Evolutionary conservation across 2,797 vertebrate species (phyloP).

Genomic region (Glossophaga mutica): DNA sequence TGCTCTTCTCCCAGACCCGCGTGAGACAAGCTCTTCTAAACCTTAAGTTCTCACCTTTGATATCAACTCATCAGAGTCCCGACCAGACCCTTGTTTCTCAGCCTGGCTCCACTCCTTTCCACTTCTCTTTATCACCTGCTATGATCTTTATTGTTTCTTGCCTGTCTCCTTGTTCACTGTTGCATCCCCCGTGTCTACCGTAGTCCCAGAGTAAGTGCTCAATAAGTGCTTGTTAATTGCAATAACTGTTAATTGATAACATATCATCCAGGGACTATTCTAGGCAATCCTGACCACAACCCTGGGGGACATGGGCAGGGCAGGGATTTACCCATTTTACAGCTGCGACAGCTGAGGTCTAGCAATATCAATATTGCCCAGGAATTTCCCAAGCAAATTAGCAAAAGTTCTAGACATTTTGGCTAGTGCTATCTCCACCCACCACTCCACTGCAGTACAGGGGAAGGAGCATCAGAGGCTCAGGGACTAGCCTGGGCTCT

Average conservation of each 20-base stretch:
- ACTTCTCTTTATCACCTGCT: background rate
- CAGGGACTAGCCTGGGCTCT: background rate
- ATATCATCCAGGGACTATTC: background rate
- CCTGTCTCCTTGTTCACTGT: background rate
- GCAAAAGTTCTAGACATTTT: background rate
- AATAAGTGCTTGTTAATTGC: background rate
- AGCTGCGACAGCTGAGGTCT: background rate
- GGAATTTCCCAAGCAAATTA: background rate
- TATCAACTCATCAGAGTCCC: background rate
- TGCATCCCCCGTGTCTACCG: too few relatives aligned
- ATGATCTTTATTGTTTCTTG: background rate
- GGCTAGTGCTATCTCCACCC: background rate
- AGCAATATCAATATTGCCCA: background rate
- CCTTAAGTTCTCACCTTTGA: background rate
- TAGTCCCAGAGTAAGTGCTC: background rate
- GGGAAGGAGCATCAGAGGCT: background rate
- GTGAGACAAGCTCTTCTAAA: background rate
- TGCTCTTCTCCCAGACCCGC: background rate
- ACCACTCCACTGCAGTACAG: background rate
- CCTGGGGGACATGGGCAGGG: background rate
- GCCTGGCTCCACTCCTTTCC: background rate
- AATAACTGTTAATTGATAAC: background rate
- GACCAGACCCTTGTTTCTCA: background rate
- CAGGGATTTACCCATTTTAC: background rate
- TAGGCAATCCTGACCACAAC: background rate